phyloP scores from a whole-genome alignment of 2,888 invertebrate genomes.

The Drosophila tanythrix region DNA sequence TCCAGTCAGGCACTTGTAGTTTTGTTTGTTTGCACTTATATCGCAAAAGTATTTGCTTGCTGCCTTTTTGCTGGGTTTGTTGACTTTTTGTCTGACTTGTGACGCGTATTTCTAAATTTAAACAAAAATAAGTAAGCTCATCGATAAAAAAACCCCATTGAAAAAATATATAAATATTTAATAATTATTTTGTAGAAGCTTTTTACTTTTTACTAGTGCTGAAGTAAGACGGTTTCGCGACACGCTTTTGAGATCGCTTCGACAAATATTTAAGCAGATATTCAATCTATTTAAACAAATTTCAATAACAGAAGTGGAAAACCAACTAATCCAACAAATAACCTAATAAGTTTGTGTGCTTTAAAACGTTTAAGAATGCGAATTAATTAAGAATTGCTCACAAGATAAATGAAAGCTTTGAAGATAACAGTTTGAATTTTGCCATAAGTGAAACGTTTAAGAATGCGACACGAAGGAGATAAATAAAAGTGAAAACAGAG shows the following conservation, averaged over 20 bases:
- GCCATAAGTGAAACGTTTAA: constrained; percentile 12
- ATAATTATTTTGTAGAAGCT: not conserved
- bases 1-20: not conserved
- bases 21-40: constrained; percentile 34
- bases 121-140: constrained; percentile 36
- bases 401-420: too few relatives aligned
- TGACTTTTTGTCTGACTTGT: constrained; percentile 37
- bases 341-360: not conserved
- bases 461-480: not conserved
- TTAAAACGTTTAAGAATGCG: constrained; percentile 29
- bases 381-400: not conserved
- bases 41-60: constrained; percentile 68
- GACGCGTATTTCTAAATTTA: constrained; percentile 56
- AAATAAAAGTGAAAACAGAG: not conserved
- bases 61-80: constrained; percentile 15
- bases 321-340: not conserved
- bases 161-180: not conserved
- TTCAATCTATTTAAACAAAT: constrained; percentile 15
- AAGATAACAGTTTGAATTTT: not conserved
- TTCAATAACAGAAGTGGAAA: not conserved
- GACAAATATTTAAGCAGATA: constrained; percentile 44
- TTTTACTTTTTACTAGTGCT: not conserved
- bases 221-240: not conserved
- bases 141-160: constrained; percentile 27
- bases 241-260: constrained; percentile 1